Conservation (phyloP, 1,140 invertebrate species). For the Lepidurus apus region DNA sequence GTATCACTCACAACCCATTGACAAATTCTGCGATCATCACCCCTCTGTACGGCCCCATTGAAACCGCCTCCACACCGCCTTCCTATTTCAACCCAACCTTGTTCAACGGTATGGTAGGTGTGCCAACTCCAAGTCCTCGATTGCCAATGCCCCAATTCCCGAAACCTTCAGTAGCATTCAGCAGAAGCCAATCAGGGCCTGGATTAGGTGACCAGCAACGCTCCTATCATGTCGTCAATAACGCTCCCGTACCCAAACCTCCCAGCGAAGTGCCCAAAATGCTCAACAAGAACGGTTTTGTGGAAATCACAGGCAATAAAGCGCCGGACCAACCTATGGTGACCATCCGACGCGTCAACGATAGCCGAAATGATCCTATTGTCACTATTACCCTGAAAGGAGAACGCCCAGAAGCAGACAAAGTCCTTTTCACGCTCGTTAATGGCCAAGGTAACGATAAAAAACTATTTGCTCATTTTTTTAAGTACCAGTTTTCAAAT, state of each 20-base stretch:
- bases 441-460: conserved; percentile 54
- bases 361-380: conserved; percentile 59
- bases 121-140: background rate
- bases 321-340: conserved; percentile 54
- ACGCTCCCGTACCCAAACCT: conserved; percentile 38
- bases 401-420: conserved; percentile 64
- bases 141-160: background rate
- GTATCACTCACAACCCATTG: conserved; percentile 34
- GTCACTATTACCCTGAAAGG: conserved; percentile 70
- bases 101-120: background rate
- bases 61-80: conserved; percentile 1
- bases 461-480: too few species aligned
- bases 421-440: conserved; percentile 63
- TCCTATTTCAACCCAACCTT: conserved; percentile 25
- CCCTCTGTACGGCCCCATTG: conserved; percentile 30
- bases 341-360: conserved; percentile 63
- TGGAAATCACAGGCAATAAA: conserved; percentile 30
- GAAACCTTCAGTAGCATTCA: background rate
- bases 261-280: conserved; percentile 24
- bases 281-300: conserved; percentile 4
- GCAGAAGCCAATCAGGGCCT: background rate
- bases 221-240: background rate
- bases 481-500: background rate
- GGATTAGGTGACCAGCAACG: background rate
- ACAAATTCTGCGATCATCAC: conserved; percentile 35